phyloP scores from a whole-genome alignment of 2,888 invertebrate genomes.

The Heliconius ethilla region DNA sequence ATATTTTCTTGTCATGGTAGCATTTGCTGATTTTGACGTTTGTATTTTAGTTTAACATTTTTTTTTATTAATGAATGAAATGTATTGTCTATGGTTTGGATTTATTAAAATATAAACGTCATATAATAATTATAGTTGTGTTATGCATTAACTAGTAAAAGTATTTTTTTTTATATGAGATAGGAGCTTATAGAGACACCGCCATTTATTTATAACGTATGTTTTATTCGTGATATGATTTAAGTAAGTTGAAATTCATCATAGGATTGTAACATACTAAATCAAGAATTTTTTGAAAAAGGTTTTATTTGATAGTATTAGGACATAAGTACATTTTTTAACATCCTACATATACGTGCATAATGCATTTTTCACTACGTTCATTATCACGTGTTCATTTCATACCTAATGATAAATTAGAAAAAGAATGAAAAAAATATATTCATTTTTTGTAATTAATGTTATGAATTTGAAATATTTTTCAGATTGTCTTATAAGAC shows the following conservation, averaged over 20 bases:
- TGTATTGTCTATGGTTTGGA: neutral
- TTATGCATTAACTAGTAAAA: constrained; percentile 47
- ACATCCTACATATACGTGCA: neutral
- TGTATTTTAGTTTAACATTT: constrained; percentile 33
- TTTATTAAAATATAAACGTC: constrained; percentile 34
- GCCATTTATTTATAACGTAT: constrained; percentile 59
- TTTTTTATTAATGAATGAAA: neutral
- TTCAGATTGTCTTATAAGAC: too few relatives aligned
- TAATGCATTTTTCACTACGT: neutral
- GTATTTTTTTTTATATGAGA: constrained; percentile 48
- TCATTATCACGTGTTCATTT: neutral
- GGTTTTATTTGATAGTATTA: neutral
- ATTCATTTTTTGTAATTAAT: neutral
- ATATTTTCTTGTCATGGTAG: constrained; percentile 53
- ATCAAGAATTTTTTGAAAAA: neutral
- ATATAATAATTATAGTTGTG: constrained; percentile 44
- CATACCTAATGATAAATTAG: neutral
- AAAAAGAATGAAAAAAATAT: neutral
- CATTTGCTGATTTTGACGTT: constrained; percentile 55
- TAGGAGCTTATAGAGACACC: constrained; percentile 66
- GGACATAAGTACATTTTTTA: neutral
- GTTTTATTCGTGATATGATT: constrained; percentile 1
- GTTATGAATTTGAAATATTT: too few relatives aligned
- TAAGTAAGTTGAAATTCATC: neutral
- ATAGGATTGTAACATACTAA: neutral